These are phyloP conservation scores for Candidula unifasciata DNA, from an alignment of 2,888 invertebrate species.

Conservation along the genomic window DNA sequence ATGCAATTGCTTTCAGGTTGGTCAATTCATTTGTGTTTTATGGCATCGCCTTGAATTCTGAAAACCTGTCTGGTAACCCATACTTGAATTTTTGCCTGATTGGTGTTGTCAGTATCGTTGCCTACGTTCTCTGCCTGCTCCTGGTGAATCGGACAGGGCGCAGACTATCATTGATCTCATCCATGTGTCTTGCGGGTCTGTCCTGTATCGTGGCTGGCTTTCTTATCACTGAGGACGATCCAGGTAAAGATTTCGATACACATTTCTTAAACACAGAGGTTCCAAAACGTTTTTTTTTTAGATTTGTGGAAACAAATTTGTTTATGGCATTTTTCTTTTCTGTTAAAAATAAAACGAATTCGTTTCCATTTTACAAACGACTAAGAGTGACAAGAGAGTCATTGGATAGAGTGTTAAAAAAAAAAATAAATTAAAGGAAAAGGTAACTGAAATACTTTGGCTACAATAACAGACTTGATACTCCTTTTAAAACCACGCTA, in stretches of 20 bases:
- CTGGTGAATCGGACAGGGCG: conserved; percentile 63
- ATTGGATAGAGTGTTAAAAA: too few relatives aligned
- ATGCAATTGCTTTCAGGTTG: conserved; percentile 52
- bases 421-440: too few relatives aligned
- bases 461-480: too few relatives aligned
- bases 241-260: neutral
- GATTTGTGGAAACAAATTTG: too few relatives aligned
- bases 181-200: conserved; percentile 63
- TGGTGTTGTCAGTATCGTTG: conserved; percentile 64
- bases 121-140: conserved; percentile 58
- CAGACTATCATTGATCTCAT: conserved; percentile 54
- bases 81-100: conserved; percentile 68
- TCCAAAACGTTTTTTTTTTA: too few relatives aligned
- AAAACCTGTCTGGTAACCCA: conserved; percentile 63
- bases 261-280: neutral
- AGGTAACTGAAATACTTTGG: too few relatives aligned
- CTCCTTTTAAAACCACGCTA: too few relatives aligned
- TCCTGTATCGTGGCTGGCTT: conserved; percentile 77
- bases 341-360: too few relatives aligned
- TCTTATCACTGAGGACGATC: conserved; percentile 6
- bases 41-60: conserved; percentile 65
- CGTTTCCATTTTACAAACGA: too few relatives aligned
- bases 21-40: conserved; percentile 67
- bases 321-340: too few relatives aligned
- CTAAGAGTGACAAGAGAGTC: too few relatives aligned